These are phyloP conservation scores for Zaprionus kolodkinae DNA, from an alignment of 1,140 invertebrate genomes.

Conservation along the genomic window DNA sequence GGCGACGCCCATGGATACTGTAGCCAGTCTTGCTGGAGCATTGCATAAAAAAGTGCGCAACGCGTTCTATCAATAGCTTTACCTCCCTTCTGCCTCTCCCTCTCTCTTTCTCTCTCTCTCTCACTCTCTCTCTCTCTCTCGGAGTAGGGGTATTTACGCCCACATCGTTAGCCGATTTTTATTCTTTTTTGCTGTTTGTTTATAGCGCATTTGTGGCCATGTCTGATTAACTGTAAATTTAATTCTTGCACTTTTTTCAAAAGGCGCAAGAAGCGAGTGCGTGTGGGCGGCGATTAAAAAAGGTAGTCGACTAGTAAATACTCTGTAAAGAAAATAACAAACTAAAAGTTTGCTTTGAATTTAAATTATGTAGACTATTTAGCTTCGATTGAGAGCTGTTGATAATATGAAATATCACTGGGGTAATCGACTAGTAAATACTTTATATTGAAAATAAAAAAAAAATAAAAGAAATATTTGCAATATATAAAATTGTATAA, in stretches of 20 bases:
- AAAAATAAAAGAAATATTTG: no score
- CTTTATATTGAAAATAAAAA: not conserved
- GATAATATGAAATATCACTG: no score
- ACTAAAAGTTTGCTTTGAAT: no score
- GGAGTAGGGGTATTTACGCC: constrained; percentile 6
- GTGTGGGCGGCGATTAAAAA: not conserved
- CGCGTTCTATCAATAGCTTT: constrained; percentile 28
- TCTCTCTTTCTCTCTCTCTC: not conserved
- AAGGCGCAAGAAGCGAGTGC: not conserved
- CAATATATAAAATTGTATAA: no score
- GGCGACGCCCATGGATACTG: constrained; percentile 32
- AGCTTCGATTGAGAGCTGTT: no score
- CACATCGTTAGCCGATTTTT: constrained; percentile 66
- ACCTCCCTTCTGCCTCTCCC: not conserved
- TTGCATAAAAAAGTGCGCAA: constrained; percentile 31
- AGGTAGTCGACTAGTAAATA: constrained; percentile 6
- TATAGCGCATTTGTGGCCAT: constrained; percentile 80
- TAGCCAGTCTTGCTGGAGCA: constrained; percentile 23
- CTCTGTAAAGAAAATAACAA: not conserved
- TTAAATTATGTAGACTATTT: no score
- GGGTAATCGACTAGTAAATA: not conserved
- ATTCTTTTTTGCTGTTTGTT: constrained; percentile 64
- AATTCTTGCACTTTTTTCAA: constrained; percentile 55
- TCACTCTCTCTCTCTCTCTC: not conserved
- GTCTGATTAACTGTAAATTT: constrained; percentile 82